phyloP scores from a whole-genome alignment of 2,113 vertebrate genomes.

The Apodemus speciosus region DNA sequence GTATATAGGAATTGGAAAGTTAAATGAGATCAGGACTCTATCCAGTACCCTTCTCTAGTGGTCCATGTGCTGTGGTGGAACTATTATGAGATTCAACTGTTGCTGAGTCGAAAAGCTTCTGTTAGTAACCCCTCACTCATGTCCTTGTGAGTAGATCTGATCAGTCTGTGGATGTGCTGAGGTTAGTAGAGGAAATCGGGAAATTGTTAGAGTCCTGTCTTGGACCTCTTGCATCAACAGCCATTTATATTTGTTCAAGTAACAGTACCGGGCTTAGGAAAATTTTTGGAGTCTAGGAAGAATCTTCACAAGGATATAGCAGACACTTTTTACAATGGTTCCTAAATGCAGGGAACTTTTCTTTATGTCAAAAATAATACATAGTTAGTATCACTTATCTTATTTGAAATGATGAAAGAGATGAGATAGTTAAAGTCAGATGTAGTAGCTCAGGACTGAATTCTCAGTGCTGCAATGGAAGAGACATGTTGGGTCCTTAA shows the following conservation, averaged over 20 bases:
- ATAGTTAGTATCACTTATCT: background rate
- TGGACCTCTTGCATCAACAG: background rate
- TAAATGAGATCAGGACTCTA: background rate
- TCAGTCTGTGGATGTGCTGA: too few species aligned
- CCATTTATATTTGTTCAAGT: background rate
- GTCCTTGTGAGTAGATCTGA: background rate
- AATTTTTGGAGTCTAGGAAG: background rate
- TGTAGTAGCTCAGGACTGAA: background rate
- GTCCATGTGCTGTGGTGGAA: background rate
- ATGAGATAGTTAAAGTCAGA: background rate
- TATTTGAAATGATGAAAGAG: background rate
- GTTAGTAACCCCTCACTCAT: background rate
- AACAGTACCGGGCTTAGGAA: background rate
- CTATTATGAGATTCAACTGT: background rate
- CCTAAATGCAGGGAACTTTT: background rate
- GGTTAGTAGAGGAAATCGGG: background rate
- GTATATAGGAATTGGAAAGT: background rate
- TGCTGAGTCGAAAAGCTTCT: background rate
- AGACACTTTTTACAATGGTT: background rate
- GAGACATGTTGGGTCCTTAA: background rate
- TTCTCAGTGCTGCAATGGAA: background rate
- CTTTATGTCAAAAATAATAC: background rate
- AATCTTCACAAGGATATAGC: background rate
- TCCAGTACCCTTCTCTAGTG: background rate
- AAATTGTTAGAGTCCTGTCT: background rate